Evolutionary conservation across 2,113 vertebrate species (phyloP).

Genomic region (Girardinichthys multiradiatus): DNA sequence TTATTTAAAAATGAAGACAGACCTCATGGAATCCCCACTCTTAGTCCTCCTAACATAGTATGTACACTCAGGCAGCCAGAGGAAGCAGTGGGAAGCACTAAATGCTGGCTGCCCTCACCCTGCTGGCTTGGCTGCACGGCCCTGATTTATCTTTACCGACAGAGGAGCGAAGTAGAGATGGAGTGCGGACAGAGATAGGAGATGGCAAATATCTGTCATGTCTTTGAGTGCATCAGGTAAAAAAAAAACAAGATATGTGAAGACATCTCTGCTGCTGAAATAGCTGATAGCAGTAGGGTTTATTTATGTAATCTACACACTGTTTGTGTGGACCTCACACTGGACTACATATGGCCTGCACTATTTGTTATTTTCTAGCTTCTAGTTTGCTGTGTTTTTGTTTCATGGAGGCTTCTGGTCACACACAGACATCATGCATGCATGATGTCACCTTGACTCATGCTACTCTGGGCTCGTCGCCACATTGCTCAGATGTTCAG

Average conservation of each 20-base stretch:
- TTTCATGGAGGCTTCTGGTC: conserved; percentile 22
- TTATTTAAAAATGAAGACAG: background rate
- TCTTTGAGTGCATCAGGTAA: conserved; percentile 38
- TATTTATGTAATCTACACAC: background rate
- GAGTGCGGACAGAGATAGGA: conserved; percentile 35
- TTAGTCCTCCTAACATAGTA: conserved; percentile 25
- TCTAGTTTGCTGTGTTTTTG: conserved; percentile 30
- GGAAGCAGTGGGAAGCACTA: conserved; percentile 55
- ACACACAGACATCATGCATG: conserved; percentile 50
- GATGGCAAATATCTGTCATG: conserved; percentile 32
- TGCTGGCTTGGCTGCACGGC: conserved; percentile 50
- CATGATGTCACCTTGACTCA: conserved; percentile 68
- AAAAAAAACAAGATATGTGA: background rate
- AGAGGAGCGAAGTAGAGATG: conserved; percentile 56
- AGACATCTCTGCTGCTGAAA: background rate
- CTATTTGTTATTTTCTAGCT: background rate
- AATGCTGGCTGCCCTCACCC: conserved; percentile 51
- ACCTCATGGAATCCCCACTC: background rate
- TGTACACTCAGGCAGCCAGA: conserved; percentile 49
- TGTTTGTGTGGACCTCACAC: background rate
- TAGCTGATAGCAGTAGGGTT: background rate
- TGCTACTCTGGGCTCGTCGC: conserved; percentile 40
- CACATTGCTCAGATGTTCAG: conserved; percentile 45
- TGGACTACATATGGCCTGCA: background rate
- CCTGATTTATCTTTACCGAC: conserved; percentile 69